Base-by-base conservation (phyloP, 2,797 vertebrate genomes). In the Propithecus deckenii region DNA sequence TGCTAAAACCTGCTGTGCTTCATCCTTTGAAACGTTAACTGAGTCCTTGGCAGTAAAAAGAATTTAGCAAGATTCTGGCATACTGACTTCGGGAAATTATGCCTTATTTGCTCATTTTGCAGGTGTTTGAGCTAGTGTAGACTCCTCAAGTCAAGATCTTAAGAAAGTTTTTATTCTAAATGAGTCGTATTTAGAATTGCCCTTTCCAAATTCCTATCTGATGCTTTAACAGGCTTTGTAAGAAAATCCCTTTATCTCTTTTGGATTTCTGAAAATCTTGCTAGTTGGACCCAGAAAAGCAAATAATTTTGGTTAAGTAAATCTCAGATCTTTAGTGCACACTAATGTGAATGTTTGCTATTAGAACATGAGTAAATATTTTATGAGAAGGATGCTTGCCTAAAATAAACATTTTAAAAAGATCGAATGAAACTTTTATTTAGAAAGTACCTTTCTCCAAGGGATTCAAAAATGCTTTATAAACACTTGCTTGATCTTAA, bases 381-480 rank as follows among this genome's bases (percentile, higher is more conserved):
- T 97, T 89, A 95, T 95, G 95, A 90, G 83, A 95, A 91, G 38
- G 38, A 92, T 65, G 57, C 63, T 84, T 86, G 59, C 74, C 92
- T 95, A 95, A 96, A 96, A 95, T 91, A 97, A 96, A 96, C 88
- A 91, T 67, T 95, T 97, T 90, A 61, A 86, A 95, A 95, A 63
- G 69, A 97, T 91, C 65, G 35, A 85, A 90, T 25, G 59, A 96
- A 95, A 91, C 74, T 94, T 91, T 69, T 55, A 86, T 93, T 91
- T 92, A 83, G 87, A 97, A 92, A 96, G 74, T 38, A 67, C 32
- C 30, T 95, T 95, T 90, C 94, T 97, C 96, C 30, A 87, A 86
- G 86, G 85, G 55, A 10, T 48, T 94, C 74, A 84, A 59, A 96
- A 95, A 92, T 61, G 86, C 88, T 96, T 91, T 85, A 71, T 75